Evolutionary conservation across 2,113 vertebrate genomes (phyloP).

Genomic region (Chaetorhynchus papuensis): DNA sequence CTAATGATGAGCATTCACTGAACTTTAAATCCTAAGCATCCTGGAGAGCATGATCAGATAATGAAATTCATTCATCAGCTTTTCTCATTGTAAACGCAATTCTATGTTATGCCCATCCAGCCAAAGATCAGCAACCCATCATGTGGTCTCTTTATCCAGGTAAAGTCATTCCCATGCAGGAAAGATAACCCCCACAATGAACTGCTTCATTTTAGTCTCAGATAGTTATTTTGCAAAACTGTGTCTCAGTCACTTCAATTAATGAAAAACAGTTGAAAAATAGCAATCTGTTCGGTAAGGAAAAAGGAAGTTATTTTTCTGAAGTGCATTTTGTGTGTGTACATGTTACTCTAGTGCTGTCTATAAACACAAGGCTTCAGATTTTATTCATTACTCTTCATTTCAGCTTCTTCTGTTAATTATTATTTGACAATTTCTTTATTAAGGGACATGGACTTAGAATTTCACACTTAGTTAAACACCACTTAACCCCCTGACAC

Average conservation of each 20-base stretch:
- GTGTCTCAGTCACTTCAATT: not conserved
- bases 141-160: not conserved
- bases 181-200: not conserved
- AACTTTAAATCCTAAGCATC: not conserved
- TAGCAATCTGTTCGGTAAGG: not conserved
- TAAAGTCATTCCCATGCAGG: not conserved
- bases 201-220: not conserved
- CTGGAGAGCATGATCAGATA: not conserved
- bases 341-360: not conserved
- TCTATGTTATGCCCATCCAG: not conserved
- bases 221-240: not conserved
- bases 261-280: not conserved
- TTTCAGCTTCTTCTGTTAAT: conserved; percentile 8
- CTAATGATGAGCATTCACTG: not conserved
- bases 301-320: not conserved
- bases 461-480: conserved; percentile 44
- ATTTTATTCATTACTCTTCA: not conserved
- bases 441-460: not conserved
- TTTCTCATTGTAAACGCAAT: not conserved
- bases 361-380: not conserved
- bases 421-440: not conserved
- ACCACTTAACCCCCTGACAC: conserved; percentile 19
- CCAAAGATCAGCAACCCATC: not conserved
- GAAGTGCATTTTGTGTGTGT: not conserved
- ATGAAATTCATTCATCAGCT: not conserved